Percentiles rank a stretch among this genome's conserved stretches.
phyloP scores from a whole-genome alignment of 2,888 invertebrate species.

The Mesorhabditis belari region DNA sequence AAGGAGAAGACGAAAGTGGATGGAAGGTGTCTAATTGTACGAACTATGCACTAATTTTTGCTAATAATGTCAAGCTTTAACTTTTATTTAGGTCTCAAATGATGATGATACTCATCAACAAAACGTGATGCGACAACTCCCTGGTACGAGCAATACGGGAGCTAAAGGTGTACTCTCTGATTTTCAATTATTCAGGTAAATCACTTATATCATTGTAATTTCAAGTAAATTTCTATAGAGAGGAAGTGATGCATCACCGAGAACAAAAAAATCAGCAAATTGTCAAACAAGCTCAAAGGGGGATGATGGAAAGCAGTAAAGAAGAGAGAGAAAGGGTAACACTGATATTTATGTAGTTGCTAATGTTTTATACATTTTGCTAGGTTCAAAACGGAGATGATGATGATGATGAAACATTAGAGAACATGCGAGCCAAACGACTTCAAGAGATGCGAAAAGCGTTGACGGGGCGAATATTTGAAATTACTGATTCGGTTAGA shows the following conservation, averaged over 20 bases:
- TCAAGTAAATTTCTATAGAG: not conserved
- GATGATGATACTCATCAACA: conserved; percentile 32
- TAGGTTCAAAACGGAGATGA: conserved; percentile 8
- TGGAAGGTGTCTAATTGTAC: conserved; percentile 16
- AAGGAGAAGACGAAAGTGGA: conserved; percentile 39
- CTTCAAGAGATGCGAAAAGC: conserved; percentile 31
- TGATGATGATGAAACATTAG: conserved; percentile 32
- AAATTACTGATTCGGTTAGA: conserved; percentile 33
- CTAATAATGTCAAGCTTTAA: too few relatives aligned
- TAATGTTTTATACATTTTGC: not conserved
- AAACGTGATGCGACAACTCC: conserved; percentile 23
- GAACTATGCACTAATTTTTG: not conserved
- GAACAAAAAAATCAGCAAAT: conserved; percentile 13
- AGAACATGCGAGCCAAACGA: conserved; percentile 28
- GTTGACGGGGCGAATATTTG: conserved; percentile 29
- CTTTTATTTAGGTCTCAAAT: conserved; percentile 9
- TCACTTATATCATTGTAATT: too few relatives aligned
- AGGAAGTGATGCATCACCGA: conserved; percentile 1
- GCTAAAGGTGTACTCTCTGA: conserved; percentile 34
- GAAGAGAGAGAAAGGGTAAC: conserved; percentile 24
- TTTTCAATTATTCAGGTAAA: conserved; percentile 14
- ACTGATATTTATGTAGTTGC: too few relatives aligned
- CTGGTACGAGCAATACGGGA: conserved; percentile 21
- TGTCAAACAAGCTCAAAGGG: conserved; percentile 17
- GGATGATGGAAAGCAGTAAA: conserved; percentile 22